Percentiles rank a stretch among this genome's conserved stretches.
Evolutionary conservation across 2,797 vertebrate species (phyloP).

Genomic region (Chrosomus eos): DNA sequence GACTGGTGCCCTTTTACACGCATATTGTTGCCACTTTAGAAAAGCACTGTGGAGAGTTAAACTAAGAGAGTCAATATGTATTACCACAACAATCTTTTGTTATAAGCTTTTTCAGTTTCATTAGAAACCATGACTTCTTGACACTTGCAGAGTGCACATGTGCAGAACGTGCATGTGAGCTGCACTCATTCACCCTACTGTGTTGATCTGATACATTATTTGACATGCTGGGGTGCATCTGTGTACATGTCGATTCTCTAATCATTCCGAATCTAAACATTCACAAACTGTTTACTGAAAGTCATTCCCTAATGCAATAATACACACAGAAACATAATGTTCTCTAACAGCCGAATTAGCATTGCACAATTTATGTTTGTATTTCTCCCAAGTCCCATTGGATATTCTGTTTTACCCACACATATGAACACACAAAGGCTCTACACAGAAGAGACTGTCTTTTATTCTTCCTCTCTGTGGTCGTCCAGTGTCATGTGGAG

Average conservation of each 20-base stretch:
- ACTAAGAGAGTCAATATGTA: neutral
- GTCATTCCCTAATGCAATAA: conserved; percentile 14
- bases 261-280: conserved; percentile 28
- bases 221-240: conserved; percentile 5
- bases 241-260: conserved; percentile 18
- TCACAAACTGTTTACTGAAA: conserved; percentile 7
- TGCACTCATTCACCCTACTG: neutral
- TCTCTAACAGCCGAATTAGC: conserved; percentile 31
- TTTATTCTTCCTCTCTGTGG: conserved; percentile 29
- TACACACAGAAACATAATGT: conserved; percentile 21
- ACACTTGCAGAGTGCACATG: neutral
- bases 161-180: conserved; percentile 14
- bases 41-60: neutral
- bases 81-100: neutral
- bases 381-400: conserved; percentile 23
- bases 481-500: conserved; percentile 49
- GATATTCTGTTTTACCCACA: conserved; percentile 15
- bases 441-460: conserved; percentile 23
- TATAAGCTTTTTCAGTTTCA: neutral
- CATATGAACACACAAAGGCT: conserved; percentile 19
- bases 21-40: neutral
- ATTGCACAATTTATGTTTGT: conserved; percentile 38
- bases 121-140: neutral
- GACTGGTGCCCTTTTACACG: neutral
- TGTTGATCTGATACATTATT: conserved; percentile 55